A percentile compares a stretch with the other conserved stretches of the same genome.
These are phyloP conservation scores for Oreochromis niloticus DNA, from an alignment of 2,113 vertebrate species.

Conservation along the genomic window DNA sequence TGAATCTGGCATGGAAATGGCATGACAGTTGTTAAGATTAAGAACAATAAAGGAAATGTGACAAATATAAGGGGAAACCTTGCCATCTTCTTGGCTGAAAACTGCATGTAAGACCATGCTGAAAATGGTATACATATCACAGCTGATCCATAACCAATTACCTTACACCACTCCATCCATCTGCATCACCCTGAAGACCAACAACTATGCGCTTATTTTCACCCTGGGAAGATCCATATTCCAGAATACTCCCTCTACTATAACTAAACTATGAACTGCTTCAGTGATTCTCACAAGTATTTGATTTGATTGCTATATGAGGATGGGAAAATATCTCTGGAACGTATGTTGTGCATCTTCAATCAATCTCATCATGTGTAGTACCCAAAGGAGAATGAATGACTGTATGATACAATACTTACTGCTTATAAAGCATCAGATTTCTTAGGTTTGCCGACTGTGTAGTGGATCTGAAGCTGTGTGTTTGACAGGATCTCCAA, in stretches of 20 bases:
- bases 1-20: constrained; percentile 62
- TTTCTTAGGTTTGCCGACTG: neutral
- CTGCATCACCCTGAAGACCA: neutral
- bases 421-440: constrained; percentile 39
- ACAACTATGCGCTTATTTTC: neutral
- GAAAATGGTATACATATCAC: neutral
- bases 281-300: constrained; percentile 25
- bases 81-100: neutral
- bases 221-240: constrained; percentile 31
- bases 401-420: neutral
- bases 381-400: constrained; percentile 45
- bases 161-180: neutral
- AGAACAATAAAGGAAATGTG: constrained; percentile 59
- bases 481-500: neutral
- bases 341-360: constrained; percentile 32
- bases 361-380: neutral
- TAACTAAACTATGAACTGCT: neutral
- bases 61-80: neutral
- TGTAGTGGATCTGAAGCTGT: neutral
- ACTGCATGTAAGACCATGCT: neutral
- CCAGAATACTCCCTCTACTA: neutral
- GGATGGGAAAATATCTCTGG: constrained; percentile 1
- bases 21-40: constrained; percentile 58
- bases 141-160: neutral
- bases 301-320: constrained; percentile 56